A percentile compares a stretch with the other conserved stretches of the same genome.
Evolutionary conservation across 1,140 invertebrate species (phyloP).

Genomic region (Batillaria attramentaria): DNA sequence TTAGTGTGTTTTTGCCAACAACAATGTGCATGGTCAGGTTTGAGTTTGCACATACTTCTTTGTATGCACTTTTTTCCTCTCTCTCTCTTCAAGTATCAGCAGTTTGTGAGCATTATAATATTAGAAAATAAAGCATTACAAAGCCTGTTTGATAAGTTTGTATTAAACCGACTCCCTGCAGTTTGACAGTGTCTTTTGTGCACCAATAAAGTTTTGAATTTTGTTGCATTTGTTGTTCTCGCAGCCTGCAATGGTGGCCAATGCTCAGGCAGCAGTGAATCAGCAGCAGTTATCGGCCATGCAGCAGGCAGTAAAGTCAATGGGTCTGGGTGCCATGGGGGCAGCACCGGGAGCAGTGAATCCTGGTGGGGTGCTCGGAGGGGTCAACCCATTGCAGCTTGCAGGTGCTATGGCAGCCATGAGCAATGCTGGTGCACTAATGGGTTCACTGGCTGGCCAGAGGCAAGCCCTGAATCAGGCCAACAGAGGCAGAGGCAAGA

Average conservation of each 20-base stretch:
- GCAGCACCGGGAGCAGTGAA: neutral
- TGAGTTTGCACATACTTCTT: too few species aligned
- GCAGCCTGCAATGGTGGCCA: neutral
- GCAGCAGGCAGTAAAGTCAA: conserved; percentile 35
- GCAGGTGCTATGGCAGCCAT: conserved; percentile 23
- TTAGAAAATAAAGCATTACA: too few species aligned
- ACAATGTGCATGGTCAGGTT: too few species aligned
- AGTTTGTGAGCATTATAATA: too few species aligned
- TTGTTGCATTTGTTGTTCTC: neutral
- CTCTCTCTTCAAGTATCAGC: too few species aligned
- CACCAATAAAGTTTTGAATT: too few species aligned
- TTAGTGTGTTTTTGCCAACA: too few species aligned
- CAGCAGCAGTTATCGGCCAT: conserved; percentile 41
- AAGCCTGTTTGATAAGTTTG: too few species aligned
- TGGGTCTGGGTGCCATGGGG: conserved; percentile 36
- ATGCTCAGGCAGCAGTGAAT: conserved; percentile 28
- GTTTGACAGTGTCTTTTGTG: too few species aligned
- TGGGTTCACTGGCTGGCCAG: conserved; percentile 34
- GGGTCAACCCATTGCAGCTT: conserved; percentile 24
- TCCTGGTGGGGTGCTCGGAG: conserved; percentile 19
- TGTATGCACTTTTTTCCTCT: too few species aligned
- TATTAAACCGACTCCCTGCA: too few species aligned
- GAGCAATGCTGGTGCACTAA: conserved; percentile 25
- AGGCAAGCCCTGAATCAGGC: conserved; percentile 34
- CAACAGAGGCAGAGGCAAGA: conserved; percentile 34